Evolutionary conservation across 2,797 vertebrate genomes (phyloP), one percentile per base, ranked within the genome.

Genomic region (Girardinus metallicus): DNA sequence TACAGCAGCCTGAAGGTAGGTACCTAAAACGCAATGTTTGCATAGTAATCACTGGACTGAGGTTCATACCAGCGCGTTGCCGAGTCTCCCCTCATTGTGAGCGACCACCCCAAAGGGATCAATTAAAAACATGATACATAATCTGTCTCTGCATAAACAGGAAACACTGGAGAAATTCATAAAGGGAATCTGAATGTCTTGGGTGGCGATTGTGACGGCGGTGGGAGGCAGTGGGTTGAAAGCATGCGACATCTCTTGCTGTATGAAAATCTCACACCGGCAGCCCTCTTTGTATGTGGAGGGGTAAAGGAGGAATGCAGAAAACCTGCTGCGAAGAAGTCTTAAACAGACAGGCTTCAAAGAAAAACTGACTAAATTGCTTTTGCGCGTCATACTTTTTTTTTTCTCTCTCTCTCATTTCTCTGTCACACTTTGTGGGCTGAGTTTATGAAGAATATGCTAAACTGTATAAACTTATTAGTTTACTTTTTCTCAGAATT

Each of bases 51-150:
- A 80, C 78, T 90, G 83, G 79, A 83, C 85, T 16, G 78, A 90
- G 89, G 93, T 93, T 93, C 88, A 85, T 83, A 91, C 84, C 76
- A 77, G 72, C 85, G 92, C 88, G 84, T 92, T 90, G 76, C 83
- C 85, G 83, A 92, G 86, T 85, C 82, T 85, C 78, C 83, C 80
- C 78, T 83, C 81, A 88, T 90, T 88, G 85, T 84, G 80, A 86
- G 86, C 89, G 85, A 76, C 85, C 83, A 91, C 79, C 95, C 94
- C 95, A 95, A 86, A 93, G 96, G 95, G 94, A 96, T 96, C 95
- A 96, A 96, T 96, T 96, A 96, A 95, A 94, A 90, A 86, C 87
- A 83, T 91, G 90, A 94, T 92, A 91, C 90, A 94, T 95, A 93
- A 94, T 95, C 84, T 93, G 86, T 92, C 86, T 86, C 76, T 77